Conservation (phyloP, 2,113 vertebrate species). For the Hydrolagus affinis region DNA sequence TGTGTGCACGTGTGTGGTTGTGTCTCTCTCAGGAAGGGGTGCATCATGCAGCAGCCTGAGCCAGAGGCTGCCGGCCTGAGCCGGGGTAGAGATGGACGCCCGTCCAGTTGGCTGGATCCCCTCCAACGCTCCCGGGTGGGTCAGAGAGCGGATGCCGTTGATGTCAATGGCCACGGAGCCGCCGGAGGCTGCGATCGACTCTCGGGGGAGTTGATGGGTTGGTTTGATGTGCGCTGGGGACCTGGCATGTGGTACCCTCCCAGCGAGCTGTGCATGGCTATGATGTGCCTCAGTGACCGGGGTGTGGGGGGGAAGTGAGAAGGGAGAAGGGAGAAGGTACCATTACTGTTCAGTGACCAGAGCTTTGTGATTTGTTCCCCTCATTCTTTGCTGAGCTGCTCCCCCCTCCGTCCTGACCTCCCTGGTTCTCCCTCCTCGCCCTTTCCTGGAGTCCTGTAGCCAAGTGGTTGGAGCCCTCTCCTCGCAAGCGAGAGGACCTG, state of each 20-base stretch:
- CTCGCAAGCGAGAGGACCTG: too few species aligned
- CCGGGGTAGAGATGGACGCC: not conserved
- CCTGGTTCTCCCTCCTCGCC: too few species aligned
- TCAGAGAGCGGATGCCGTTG: too few species aligned
- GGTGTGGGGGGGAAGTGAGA: not conserved
- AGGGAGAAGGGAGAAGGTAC: not conserved
- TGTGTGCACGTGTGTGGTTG: not conserved
- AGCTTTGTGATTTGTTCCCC: not conserved
- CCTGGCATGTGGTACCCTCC: not conserved
- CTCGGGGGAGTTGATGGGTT: not conserved
- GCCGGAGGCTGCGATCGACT: not conserved
- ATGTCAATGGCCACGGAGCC: too few species aligned
- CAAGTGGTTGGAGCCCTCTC: too few species aligned
- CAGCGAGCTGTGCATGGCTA: constrained; percentile 26
- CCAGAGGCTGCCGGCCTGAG: not conserved
- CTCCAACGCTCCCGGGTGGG: not conserved
- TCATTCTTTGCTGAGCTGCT: too few species aligned
- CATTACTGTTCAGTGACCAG: not conserved
- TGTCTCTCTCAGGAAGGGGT: constrained; percentile 11
- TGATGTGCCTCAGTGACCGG: not conserved
- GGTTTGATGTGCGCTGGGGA: constrained; percentile 16
- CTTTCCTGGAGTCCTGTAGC: too few species aligned
- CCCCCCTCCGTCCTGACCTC: too few species aligned
- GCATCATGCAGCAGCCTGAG: not conserved
- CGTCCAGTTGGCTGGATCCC: not conserved